Evolutionary conservation across 1,140 invertebrate species (phyloP).

Genomic region (Acarapis woodi): DNA sequence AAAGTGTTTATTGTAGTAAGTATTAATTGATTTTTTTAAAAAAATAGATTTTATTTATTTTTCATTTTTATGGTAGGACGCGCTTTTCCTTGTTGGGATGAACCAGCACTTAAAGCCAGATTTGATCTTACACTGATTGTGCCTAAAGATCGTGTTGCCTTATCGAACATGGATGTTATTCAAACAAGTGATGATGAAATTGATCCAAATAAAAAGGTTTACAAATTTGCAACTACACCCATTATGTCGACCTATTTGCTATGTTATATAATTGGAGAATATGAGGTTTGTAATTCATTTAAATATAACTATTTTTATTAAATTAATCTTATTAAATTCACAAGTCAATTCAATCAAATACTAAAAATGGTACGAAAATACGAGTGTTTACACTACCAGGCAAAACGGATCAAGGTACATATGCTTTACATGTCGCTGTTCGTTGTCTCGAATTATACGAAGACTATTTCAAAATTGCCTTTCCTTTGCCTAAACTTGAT

Average conservation of each 20-base stretch:
- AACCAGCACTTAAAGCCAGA: conserved; percentile 73
- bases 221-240: conserved; percentile 55
- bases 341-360: conserved; percentile 51
- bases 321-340: too few relatives aligned
- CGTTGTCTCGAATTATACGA: conserved; percentile 11
- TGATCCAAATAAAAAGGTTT: conserved; percentile 23
- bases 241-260: conserved; percentile 90
- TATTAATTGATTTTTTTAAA: too few relatives aligned
- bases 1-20: conserved; percentile 60
- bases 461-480: conserved; percentile 31
- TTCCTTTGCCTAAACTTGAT: conserved; percentile 84
- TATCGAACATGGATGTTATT: conserved; percentile 57
- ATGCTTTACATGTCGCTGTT: conserved; percentile 36
- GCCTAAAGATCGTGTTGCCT: conserved; percentile 32
- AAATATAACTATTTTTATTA: too few relatives aligned
- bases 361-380: conserved; percentile 39
- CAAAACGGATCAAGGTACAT: conserved; percentile 66
- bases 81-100: conserved; percentile 93
- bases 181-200: conserved; percentile 15
- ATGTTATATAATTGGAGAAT: conserved; percentile 71
- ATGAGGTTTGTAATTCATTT: too few relatives aligned
- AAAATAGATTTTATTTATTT: too few relatives aligned
- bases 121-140: conserved; percentile 66
- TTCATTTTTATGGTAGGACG: too few relatives aligned
- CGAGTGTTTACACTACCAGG: conserved; percentile 72